Evolutionary conservation across 2,113 vertebrate species (phyloP).

Genomic region (Tauraco erythrolophus): DNA sequence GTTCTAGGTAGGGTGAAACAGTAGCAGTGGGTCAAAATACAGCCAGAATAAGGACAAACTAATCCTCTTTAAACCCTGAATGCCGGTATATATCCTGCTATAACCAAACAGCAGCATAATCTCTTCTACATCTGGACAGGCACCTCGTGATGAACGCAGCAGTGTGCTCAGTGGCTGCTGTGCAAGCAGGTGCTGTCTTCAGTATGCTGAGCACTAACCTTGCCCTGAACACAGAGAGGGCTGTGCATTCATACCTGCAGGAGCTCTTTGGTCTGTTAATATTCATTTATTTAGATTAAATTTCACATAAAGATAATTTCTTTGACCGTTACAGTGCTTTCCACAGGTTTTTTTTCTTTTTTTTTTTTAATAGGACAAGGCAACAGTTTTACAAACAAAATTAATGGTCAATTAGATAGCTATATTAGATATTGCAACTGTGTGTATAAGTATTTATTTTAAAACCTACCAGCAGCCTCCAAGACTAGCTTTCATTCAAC

Average conservation of each 20-base stretch:
- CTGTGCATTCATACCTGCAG: not conserved
- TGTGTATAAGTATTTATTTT: not conserved
- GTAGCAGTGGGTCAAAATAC: not conserved
- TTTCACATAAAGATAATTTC: not conserved
- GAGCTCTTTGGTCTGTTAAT: not conserved
- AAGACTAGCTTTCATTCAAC: conserved; percentile 49
- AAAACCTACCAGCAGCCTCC: not conserved
- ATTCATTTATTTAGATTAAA: not conserved
- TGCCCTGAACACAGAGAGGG: not conserved
- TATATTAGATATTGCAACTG: not conserved
- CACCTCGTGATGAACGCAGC: not conserved
- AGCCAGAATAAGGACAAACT: not conserved
- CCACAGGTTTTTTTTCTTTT: too few species aligned
- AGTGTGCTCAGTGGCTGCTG: not conserved
- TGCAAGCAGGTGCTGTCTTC: not conserved
- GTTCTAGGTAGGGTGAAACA: not conserved
- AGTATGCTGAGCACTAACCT: fast-evolving
- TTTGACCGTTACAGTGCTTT: not conserved
- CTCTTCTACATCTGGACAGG: conserved; percentile 37
- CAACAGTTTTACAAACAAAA: not conserved
- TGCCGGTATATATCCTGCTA: not conserved
- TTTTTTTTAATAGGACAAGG: not conserved
- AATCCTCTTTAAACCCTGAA: conserved; percentile 32
- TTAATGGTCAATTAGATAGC: not conserved
- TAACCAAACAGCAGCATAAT: conserved; percentile 28